Evolutionary conservation across 2,113 vertebrate genomes (phyloP), one percentile per base, ranked within the genome.

Genomic region (Myxocyprinus asiaticus): DNA sequence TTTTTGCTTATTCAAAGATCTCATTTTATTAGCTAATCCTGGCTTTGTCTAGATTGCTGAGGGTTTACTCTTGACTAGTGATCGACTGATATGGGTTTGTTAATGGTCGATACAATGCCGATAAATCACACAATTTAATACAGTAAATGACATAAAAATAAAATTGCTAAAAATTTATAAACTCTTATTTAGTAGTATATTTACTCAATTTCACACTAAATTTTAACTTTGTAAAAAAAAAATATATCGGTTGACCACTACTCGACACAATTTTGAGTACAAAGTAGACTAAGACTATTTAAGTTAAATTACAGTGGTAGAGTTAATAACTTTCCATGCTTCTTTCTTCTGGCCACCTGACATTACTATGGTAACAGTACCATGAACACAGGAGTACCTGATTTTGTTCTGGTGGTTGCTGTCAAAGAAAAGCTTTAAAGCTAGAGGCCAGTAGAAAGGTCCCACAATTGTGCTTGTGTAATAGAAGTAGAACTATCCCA

Each of bases 401-500:
- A 51, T 76, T 58, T 66, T 78, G 74, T 86, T 84, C 85, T 84
- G 64, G 83, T 55, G 44, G 47, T 15, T 80, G 76, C 78, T 9
- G 9, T 79, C 14, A 61, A 64, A 33, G 69, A 85, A 85, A 85
- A 72, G 80, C 59, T 80, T 88, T 85, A 91, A 90, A 87, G 84
- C 89, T 87, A 92, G 89, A 91, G 86, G 67, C n/a, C 80, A 82
- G 90, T 93, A 89, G 91, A 94, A 94, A 88, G 67, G 59, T 92
- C 91, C 77, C 81, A 85, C 83, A 86, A 82, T 83, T 85, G 81
- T 88, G 33, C 63, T 56, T 86, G 33, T 14, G 44, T 75, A 47
- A 82, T 79, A 83, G 76, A 77, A 82, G 77, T 80, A 69, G 72
- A 86, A 80, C 79, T 65, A 7, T 33, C 78, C 33, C 78, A 81